Base-by-base conservation (phyloP, 2,113 vertebrate species). In the Seriola dumerili region DNA sequence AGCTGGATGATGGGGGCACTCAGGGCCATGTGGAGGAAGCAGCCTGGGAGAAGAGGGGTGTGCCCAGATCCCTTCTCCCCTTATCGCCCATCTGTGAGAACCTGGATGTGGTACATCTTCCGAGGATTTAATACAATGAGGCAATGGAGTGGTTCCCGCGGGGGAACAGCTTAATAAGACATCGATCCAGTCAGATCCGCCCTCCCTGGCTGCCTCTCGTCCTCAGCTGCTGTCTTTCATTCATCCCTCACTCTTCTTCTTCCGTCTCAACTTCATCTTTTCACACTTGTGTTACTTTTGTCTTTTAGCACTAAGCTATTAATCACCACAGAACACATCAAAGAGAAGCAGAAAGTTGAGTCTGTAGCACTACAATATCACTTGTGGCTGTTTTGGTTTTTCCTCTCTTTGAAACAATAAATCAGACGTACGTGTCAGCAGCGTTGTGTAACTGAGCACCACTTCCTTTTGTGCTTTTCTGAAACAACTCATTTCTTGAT, bases 11-110 rank as follows among this genome's bases (percentile, higher is more conserved):
- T 66, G 84, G 72, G 78, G 82, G 78, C 42, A 86, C 79, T n/a
- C 73, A 11, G 80, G 90, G 78, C 82, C 21, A 3, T 57, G 85
- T 16, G 54, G 77, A 83, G 76, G 82, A 73, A 84, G 80, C 23
- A 9, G 80, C 46, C 70, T 79, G 85, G 80, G 61, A 77, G 50
- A 58, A 42, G 63, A 23, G 21, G 73, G 50, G 50, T 52, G 19
- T 21, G 1, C 16, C n/a, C 8, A 69, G 66, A 21, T 68, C 55
- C 71, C 67, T 58, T 50, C 48, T 19, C 38, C 25, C 44, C 70
- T 67, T 63, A 63, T 84, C 55, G 0, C 36, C 54, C 9, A 21
- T 76, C 90, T 91, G 90, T 94, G 91, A 89, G 91, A 93, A 93
- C 78, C 71, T 78, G 84, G 88, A 90, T 69, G 63, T 64, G 85